phyloP scores from a whole-genome alignment of 2,797 vertebrate genomes.

The Alouatta caraya region DNA sequence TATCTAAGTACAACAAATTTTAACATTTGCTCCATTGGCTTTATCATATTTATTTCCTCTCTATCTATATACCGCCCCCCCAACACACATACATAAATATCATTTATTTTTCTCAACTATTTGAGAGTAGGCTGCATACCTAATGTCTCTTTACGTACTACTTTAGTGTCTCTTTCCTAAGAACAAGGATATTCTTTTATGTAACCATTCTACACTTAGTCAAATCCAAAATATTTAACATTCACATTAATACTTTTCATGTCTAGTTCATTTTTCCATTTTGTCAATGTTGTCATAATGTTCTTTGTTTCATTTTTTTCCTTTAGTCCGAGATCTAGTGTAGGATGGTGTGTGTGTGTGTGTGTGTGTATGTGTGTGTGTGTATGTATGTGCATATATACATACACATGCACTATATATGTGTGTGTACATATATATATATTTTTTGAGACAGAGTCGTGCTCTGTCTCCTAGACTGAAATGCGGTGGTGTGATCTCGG shows the following conservation, averaged over 20 bases:
- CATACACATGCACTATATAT: too few species aligned
- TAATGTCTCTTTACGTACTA: not conserved
- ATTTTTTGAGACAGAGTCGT: not conserved
- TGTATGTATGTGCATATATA: too few species aligned
- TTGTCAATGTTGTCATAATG: not conserved
- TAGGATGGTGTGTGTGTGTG: too few species aligned
- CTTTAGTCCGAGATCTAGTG: too few species aligned
- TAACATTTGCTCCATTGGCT: not conserved
- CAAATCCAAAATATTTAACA: not conserved
- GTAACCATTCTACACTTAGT: not conserved
- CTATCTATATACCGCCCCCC: not conserved
- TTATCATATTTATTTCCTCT: not conserved
- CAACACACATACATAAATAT: not conserved
- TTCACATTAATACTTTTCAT: not conserved
- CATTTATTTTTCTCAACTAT: not conserved
- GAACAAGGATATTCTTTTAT: not conserved
- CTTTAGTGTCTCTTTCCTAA: not conserved
- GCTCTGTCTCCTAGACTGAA: not conserved
- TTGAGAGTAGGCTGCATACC: not conserved
- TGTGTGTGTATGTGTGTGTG: too few species aligned
- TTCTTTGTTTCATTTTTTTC: too few species aligned
- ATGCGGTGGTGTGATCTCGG: not conserved
- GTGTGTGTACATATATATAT: too few species aligned
- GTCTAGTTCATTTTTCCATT: not conserved
- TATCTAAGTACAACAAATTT: conserved; percentile 14